Evolutionary conservation across 2,113 vertebrate species (phyloP).

Genomic region (Hemibagrus wyckioides): DNA sequence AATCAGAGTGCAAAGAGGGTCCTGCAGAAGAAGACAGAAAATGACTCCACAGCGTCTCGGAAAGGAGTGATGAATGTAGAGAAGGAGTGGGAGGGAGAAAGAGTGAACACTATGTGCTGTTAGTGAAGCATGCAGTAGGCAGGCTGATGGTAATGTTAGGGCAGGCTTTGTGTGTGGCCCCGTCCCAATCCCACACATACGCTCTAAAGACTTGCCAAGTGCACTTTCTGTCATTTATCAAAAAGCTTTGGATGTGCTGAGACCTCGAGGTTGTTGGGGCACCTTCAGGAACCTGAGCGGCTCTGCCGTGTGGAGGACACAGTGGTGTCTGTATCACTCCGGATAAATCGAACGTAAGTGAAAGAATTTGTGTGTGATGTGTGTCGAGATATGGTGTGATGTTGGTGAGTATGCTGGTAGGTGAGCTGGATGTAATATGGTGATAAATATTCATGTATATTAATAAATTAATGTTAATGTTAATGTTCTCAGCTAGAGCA

Average conservation of each 20-base stretch:
- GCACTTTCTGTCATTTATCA: conserved; percentile 2
- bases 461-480: neutral
- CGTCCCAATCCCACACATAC: neutral
- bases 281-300: neutral
- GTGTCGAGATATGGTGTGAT: neutral
- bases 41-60: conserved; percentile 20
- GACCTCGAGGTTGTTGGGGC: neutral
- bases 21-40: conserved; percentile 22
- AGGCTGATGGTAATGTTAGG: neutral
- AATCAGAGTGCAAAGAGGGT: conserved; percentile 50
- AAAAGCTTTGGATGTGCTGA: neutral
- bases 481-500: neutral
- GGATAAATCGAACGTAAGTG: neutral
- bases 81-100: conserved; percentile 20
- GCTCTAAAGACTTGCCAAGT: neutral
- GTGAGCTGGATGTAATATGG: neutral
- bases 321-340: neutral
- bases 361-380: neutral
- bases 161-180: neutral
- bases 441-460: neutral
- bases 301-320: neutral
- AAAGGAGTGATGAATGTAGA: conserved; percentile 20
- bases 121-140: neutral
- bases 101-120: neutral
- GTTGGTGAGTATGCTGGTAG: neutral